Conservation (phyloP, 2,797 vertebrate genomes). For the Scolopax rusticola region DNA sequence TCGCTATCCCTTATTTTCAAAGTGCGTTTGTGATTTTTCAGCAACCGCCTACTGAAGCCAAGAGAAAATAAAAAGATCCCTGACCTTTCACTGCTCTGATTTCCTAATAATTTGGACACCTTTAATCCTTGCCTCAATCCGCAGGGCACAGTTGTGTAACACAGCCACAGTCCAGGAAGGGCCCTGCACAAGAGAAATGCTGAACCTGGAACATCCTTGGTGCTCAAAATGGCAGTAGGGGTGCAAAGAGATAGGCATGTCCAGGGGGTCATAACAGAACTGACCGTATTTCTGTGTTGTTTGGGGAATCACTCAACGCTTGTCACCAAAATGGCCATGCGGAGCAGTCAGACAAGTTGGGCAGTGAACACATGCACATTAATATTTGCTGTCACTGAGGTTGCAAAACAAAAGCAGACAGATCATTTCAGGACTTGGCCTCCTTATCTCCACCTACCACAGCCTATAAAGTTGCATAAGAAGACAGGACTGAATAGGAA, state of each 20-base stretch:
- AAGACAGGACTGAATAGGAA: slow-evolving; percentile 6
- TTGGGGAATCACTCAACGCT: background rate
- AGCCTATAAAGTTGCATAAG: slow-evolving; percentile 54
- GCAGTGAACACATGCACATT: slow-evolving; percentile 31
- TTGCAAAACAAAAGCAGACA: slow-evolving; percentile 64
- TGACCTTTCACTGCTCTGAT: slow-evolving; percentile 73
- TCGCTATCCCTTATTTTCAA: background rate
- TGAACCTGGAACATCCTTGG: background rate
- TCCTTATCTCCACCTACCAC: slow-evolving; percentile 59
- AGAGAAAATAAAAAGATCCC: slow-evolving; percentile 67
- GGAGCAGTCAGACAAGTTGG: slow-evolving; percentile 53
- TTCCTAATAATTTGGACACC: slow-evolving; percentile 78
- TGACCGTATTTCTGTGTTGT: background rate
- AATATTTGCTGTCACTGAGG: slow-evolving; percentile 58
- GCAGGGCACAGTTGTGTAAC: slow-evolving; percentile 56
- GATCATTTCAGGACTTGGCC: slow-evolving; percentile 56
- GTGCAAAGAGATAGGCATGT: background rate
- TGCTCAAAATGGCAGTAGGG: background rate
- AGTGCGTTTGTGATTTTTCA: slow-evolving; percentile 8
- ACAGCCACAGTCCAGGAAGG: slow-evolving; percentile 39
- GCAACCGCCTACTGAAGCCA: slow-evolving; percentile 27
- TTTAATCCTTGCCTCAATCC: slow-evolving; percentile 67
- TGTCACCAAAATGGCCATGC: background rate
- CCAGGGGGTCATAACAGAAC: background rate
- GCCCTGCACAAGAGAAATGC: slow-evolving; percentile 13